Conservation (phyloP, 2,797 vertebrate species). For the Anguilla marmorata region DNA sequence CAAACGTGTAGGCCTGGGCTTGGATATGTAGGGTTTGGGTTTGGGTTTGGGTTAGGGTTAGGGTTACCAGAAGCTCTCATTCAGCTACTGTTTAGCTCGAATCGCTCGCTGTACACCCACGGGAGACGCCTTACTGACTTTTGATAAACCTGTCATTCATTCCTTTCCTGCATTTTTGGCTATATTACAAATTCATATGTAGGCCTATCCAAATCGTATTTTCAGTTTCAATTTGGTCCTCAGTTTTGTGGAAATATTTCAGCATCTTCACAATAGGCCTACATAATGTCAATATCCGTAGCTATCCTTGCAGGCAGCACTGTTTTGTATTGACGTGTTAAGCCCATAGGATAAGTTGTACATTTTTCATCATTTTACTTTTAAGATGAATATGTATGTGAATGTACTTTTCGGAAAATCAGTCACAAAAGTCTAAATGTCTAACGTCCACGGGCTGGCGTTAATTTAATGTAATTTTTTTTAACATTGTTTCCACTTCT, state of each 20-base stretch:
- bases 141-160: constrained; percentile 65
- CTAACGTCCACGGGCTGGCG: constrained; percentile 32
- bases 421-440: background rate
- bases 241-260: background rate
- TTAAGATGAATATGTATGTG: background rate
- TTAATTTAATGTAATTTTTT: background rate
- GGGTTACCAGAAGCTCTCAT: constrained; percentile 64
- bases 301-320: background rate
- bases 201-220: constrained; percentile 18
- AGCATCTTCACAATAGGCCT: background rate
- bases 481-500: constrained; percentile 34
- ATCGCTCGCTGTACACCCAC: constrained; percentile 75
- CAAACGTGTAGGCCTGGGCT: constrained; percentile 54
- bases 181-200: constrained; percentile 33
- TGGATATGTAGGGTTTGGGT: constrained; percentile 59
- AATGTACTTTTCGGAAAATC: background rate
- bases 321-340: background rate
- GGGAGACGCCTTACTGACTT: constrained; percentile 54
- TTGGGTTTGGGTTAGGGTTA: no score
- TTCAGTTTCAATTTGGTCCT: constrained; percentile 10
- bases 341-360: background rate
- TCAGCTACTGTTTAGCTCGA: constrained; percentile 62
- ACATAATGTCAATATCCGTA: background rate
- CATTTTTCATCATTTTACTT: background rate
- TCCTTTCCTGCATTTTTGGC: constrained; percentile 50